Conservation (phyloP, 1,140 invertebrate species). For the Eumeta japonica region DNA sequence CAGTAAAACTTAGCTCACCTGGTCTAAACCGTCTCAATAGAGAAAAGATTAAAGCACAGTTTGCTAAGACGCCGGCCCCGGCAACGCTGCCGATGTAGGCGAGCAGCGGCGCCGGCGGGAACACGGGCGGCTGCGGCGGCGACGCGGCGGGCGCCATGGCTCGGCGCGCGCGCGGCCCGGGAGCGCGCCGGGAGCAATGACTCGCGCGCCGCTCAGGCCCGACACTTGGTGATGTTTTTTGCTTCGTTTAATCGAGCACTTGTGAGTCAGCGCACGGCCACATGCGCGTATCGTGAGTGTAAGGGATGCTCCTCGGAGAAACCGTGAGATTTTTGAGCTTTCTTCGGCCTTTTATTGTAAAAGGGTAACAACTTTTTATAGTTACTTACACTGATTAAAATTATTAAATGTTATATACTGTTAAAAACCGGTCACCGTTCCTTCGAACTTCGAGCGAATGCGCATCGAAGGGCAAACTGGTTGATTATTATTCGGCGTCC, state of each 20-base stretch:
- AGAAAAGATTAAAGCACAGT: slow-evolving; percentile 36
- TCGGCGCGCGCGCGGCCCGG: slow-evolving; percentile 29
- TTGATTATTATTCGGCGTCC: too few species aligned
- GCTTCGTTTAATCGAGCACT: neutral
- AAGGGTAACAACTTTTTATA: too few species aligned
- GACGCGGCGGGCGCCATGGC: slow-evolving; percentile 30
- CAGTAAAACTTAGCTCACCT: slow-evolving; percentile 28
- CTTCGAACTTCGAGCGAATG: too few species aligned
- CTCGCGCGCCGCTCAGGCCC: slow-evolving; percentile 35
- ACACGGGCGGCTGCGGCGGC: slow-evolving; percentile 21
- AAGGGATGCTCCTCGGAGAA: too few species aligned
- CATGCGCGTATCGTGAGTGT: too few species aligned
- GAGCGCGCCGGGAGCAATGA: slow-evolving; percentile 47
- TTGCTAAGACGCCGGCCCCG: slow-evolving; percentile 34
- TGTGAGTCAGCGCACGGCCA: slow-evolving; percentile 48
- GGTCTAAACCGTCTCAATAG: slow-evolving; percentile 32
- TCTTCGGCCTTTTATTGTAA: too few species aligned
- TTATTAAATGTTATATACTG: too few species aligned
- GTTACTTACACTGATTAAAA: too few species aligned
- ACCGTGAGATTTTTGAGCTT: too few species aligned
- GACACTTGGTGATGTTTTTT: neutral
- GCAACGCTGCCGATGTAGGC: slow-evolving; percentile 32
- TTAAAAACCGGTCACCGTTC: too few species aligned
- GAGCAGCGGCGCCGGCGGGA: slow-evolving; percentile 34
- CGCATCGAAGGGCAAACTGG: too few species aligned